Conservation (phyloP, 2,113 vertebrate genomes). For the Labeo catla region DNA sequence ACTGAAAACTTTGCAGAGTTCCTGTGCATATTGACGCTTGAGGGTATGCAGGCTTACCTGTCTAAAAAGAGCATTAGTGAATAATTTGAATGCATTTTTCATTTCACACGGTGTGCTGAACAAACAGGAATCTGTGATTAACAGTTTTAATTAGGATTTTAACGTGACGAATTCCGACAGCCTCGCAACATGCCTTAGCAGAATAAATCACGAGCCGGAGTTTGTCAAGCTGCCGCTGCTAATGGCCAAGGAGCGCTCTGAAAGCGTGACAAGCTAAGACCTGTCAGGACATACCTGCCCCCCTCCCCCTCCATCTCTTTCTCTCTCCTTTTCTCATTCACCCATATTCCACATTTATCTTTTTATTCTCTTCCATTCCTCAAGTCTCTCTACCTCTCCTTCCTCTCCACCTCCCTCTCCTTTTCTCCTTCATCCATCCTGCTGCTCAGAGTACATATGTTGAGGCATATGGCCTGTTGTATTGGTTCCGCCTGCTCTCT, state of each 20-base stretch:
- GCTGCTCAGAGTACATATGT: slow-evolving; percentile 54
- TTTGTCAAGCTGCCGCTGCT: slow-evolving; percentile 72
- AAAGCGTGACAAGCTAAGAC: slow-evolving; percentile 65
- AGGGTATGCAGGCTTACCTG: slow-evolving; percentile 83
- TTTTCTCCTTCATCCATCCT: slow-evolving; percentile 43
- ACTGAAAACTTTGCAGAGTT: slow-evolving; percentile 59
- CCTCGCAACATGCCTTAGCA: slow-evolving; percentile 70
- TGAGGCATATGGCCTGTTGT: slow-evolving; percentile 59
- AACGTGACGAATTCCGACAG: slow-evolving; percentile 81
- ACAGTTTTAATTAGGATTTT: slow-evolving; percentile 89
- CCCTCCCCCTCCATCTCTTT: slow-evolving; percentile 17
- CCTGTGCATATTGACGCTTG: slow-evolving; percentile 77
- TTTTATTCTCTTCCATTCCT: slow-evolving; percentile 19
- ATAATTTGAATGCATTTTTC: slow-evolving; percentile 91
- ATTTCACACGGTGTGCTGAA: slow-evolving; percentile 86
- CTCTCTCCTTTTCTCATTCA: background rate
- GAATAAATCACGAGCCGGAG: slow-evolving; percentile 77
- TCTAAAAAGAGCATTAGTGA: slow-evolving; percentile 85
- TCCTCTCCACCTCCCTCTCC: slow-evolving; percentile 46
- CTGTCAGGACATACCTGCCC: slow-evolving; percentile 24
- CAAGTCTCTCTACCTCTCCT: slow-evolving; percentile 54
- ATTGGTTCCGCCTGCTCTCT: slow-evolving; percentile 58
- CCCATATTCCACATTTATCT: slow-evolving; percentile 26
- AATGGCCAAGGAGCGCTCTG: slow-evolving; percentile 66
- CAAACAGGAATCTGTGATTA: slow-evolving; percentile 83